Percentiles rank a stretch among this genome's conserved stretches.
Conservation (phyloP, 2,888 invertebrate genomes). For the Agrochola lychnidis region DNA sequence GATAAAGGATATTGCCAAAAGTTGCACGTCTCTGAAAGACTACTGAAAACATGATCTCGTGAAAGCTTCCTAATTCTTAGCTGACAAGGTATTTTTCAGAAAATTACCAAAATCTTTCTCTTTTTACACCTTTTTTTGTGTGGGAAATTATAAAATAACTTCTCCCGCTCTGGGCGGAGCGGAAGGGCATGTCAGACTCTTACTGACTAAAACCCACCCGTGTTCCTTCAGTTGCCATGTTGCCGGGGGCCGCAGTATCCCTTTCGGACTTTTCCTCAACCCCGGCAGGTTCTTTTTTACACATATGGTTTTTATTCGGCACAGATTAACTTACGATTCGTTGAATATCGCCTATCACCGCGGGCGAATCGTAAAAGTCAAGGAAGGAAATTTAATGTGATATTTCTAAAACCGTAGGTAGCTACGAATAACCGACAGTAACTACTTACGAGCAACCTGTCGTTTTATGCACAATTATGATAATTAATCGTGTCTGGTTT, state of each 20-base stretch:
- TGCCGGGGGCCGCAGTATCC: too few species aligned
- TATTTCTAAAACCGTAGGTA: neutral
- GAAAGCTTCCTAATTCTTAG: neutral
- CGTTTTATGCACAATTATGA: conserved; percentile 41
- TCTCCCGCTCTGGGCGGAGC: too few species aligned
- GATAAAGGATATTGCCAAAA: neutral
- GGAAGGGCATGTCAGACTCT: too few species aligned
- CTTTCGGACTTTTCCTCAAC: too few species aligned
- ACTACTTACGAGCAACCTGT: conserved; percentile 29
- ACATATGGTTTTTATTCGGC: neutral
- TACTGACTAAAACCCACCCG: too few species aligned
- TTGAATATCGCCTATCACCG: neutral
- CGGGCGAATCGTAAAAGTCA: conserved; percentile 4
- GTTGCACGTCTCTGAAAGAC: neutral
- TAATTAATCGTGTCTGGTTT: conserved; percentile 41
- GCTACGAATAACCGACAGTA: neutral
- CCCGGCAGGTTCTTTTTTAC: too few species aligned
- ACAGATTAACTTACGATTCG: neutral
- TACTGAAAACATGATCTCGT: neutral
- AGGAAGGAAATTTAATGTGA: conserved; percentile 16
- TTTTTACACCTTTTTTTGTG: too few species aligned
- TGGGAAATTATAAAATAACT: too few species aligned
- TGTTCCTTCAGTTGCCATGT: too few species aligned
- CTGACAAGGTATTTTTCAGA: neutral
- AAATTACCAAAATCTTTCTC: too few species aligned